A percentile compares a stretch with the other conserved stretches of the same genome.
Evolutionary conservation across 2,113 vertebrate species (phyloP).

Genomic region (Ornithorhynchus anatinus): DNA sequence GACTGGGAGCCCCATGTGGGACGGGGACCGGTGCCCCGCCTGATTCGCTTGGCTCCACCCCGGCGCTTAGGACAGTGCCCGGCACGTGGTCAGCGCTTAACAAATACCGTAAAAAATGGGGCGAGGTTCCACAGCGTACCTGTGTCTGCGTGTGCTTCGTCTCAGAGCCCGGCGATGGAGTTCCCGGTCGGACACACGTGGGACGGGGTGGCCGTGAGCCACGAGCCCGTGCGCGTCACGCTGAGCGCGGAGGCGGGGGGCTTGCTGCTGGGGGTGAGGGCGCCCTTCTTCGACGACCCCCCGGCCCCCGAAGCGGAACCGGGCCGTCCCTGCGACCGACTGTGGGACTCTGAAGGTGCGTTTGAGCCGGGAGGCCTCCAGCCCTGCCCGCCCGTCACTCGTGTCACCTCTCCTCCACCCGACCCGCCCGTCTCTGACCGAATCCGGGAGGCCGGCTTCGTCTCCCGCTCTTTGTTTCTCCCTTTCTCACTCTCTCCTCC

Average conservation of each 20-base stretch:
- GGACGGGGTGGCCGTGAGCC: slow-evolving; percentile 78
- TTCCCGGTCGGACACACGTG: slow-evolving; percentile 82
- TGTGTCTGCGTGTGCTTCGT: neutral
- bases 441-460: too few relatives aligned
- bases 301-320: slow-evolving; percentile 75
- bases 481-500: too few relatives aligned
- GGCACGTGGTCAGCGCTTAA: neutral
- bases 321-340: slow-evolving; percentile 77
- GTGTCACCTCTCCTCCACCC: too few relatives aligned
- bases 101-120: too few relatives aligned
- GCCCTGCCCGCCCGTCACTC: too few relatives aligned
- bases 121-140: too few relatives aligned
- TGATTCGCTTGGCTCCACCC: too few relatives aligned
- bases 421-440: too few relatives aligned
- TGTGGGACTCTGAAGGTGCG: slow-evolving; percentile 93
- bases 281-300: slow-evolving; percentile 88
- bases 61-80: neutral
- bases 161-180: slow-evolving; percentile 71
- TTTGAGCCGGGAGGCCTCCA: too few relatives aligned
- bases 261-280: slow-evolving; percentile 76
- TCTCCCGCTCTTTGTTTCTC: too few relatives aligned
- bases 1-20: too few relatives aligned
- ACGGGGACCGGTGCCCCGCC: too few relatives aligned
- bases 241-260: slow-evolving; percentile 74
- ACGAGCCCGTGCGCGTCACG: slow-evolving; percentile 72